Evolutionary conservation across 2,888 invertebrate species (phyloP).

Genomic region (Oeneis ivallda): DNA sequence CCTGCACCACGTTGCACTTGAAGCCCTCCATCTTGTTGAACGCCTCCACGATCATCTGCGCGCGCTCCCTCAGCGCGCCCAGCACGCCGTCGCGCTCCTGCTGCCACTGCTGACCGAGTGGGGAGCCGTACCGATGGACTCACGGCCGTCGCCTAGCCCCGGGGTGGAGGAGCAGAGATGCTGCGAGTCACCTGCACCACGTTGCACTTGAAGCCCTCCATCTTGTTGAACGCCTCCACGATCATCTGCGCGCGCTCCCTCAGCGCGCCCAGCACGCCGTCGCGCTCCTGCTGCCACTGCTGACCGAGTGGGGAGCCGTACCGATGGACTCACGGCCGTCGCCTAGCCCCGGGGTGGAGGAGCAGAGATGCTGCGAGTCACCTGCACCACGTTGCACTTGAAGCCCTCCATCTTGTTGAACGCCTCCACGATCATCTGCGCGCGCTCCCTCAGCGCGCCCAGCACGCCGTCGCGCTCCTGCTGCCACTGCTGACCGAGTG

Average conservation of each 20-base stretch:
- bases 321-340: too few species aligned
- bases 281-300: too few species aligned
- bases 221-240: slow-evolving; percentile 92
- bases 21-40: slow-evolving; percentile 96
- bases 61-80: slow-evolving; percentile 87
- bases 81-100: slow-evolving; percentile 84
- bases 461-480: slow-evolving; percentile 90
- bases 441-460: slow-evolving; percentile 87
- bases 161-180: too few species aligned
- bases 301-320: too few species aligned
- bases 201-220: slow-evolving; percentile 94
- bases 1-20: slow-evolving; percentile 88
- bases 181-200: slow-evolving; percentile 84
- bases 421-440: slow-evolving; percentile 91
- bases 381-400: slow-evolving; percentile 88
- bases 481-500: slow-evolving; percentile 84
- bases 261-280: slow-evolving; percentile 86
- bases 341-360: too few species aligned
- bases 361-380: too few species aligned
- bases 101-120: too few species aligned
- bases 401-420: slow-evolving; percentile 96
- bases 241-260: slow-evolving; percentile 90
- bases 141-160: too few species aligned
- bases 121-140: too few species aligned
- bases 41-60: slow-evolving; percentile 91